Evolutionary conservation across 92 coral and sea anemone genomes (phyloP).

Genomic region (Epizoanthus illoricatus): DNA sequence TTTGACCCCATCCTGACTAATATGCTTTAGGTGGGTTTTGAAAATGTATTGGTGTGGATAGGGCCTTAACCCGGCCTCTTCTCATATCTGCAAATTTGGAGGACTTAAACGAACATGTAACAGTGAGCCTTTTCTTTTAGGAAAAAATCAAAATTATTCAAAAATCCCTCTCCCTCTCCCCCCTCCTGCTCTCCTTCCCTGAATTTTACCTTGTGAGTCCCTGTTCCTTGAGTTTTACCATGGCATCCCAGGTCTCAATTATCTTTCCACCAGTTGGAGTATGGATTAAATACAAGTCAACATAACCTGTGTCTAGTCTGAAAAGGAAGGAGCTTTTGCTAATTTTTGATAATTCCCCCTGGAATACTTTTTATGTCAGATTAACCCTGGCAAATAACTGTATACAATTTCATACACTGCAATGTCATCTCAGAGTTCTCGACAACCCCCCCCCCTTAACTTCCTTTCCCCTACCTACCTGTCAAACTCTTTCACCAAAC

Average conservation of each 20-base stretch:
- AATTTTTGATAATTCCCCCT: neutral
- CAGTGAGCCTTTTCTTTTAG: neutral
- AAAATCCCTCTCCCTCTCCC: neutral
- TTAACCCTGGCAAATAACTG: neutral
- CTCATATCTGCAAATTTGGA: no score
- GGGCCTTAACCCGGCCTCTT: no score
- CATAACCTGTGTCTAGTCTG: slow-evolving; percentile 70
- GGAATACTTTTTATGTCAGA: neutral
- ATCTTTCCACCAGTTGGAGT: slow-evolving; percentile 69
- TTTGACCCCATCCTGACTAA: no score
- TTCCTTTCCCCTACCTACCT: no score
- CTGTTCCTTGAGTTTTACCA: slow-evolving; percentile 70
- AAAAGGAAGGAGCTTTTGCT: neutral
- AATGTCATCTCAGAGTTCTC: no score
- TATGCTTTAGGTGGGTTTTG: no score
- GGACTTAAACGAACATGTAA: no score
- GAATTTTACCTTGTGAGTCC: slow-evolving; percentile 66
- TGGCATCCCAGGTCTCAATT: slow-evolving; percentile 72
- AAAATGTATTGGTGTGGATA: no score
- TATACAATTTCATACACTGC: no score
- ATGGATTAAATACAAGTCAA: slow-evolving; percentile 81
- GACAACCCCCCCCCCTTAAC: no score
- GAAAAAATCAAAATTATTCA: neutral
- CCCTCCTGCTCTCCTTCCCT: neutral
- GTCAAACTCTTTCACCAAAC: no score